Percentiles rank a stretch among this genome's conserved stretches.
Evolutionary conservation across 2,888 invertebrate species (phyloP).

Genomic region (Asteroscopus sphinx): DNA sequence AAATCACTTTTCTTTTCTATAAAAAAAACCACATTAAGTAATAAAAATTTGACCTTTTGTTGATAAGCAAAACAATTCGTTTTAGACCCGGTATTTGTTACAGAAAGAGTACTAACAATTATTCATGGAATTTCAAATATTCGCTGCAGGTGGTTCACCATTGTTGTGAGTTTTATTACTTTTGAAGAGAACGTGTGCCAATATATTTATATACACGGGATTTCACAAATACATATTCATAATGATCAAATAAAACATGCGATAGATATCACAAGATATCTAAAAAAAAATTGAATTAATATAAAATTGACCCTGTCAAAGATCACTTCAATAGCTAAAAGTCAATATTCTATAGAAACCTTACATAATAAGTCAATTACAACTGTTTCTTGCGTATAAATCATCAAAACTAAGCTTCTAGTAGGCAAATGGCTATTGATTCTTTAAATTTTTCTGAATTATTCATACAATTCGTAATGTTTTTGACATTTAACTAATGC

Average conservation of each 20-base stretch:
- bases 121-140: background rate
- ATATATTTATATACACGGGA: background rate
- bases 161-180: constrained; percentile 5
- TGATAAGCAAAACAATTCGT: too few species aligned
- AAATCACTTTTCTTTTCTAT: background rate
- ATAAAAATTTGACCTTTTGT: too few species aligned
- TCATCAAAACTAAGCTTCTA: too few species aligned
- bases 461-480: background rate
- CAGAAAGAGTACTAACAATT: background rate
- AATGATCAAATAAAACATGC: background rate
- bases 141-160: background rate
- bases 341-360: constrained; percentile 9
- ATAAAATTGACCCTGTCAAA: background rate
- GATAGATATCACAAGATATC: background rate
- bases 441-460: constrained; percentile 10
- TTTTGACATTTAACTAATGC: constrained; percentile 9
- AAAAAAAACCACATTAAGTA: background rate
- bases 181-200: background rate
- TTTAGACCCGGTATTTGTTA: background rate
- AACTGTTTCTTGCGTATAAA: constrained; percentile 18
- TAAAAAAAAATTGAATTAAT: background rate
- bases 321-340: constrained; percentile 20
- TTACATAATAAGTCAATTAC: constrained; percentile 7
- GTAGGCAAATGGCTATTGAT: constrained; percentile 5
- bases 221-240: background rate